A percentile compares a stretch with the other conserved stretches of the same genome.
These are phyloP conservation scores for Pagrus major DNA, from an alignment of 2,113 vertebrate species.

Conservation along the genomic window DNA sequence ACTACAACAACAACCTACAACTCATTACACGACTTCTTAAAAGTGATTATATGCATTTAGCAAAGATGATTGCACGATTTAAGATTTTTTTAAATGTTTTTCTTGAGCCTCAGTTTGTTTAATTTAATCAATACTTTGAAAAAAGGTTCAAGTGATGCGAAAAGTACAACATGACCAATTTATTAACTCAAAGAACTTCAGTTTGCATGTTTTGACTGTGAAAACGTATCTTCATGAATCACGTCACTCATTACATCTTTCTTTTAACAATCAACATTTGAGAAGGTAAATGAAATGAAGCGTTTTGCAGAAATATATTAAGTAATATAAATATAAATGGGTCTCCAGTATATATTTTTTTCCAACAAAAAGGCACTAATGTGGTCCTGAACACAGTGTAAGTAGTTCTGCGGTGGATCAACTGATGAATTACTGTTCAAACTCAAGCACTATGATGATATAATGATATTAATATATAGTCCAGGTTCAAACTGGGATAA, in stretches of 20 bases:
- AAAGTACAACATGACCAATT: neutral
- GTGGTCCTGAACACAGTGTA: too few relatives aligned
- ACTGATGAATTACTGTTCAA: neutral
- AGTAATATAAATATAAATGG: too few relatives aligned
- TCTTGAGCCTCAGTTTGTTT: neutral
- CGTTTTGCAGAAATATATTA: neutral
- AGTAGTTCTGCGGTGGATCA: neutral
- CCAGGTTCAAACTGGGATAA: neutral
- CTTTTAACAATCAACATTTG: too few relatives aligned
- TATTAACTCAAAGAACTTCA: neutral
- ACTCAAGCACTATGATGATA: neutral
- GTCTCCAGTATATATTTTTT: too few relatives aligned
- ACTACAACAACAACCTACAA: too few relatives aligned
- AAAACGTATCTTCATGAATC: too few relatives aligned
- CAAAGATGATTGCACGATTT: neutral
- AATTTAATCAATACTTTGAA: neutral
- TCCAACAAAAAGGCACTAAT: too few relatives aligned
- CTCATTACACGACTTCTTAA: neutral
- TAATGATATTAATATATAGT: neutral
- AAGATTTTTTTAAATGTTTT: neutral
- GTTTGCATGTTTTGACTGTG: neutral
- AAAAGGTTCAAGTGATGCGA: neutral
- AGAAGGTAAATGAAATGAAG: neutral
- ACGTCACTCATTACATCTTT: neutral
- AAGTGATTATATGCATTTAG: neutral